Evolutionary conservation across 2,113 vertebrate species (phyloP).

Genomic region (Protobothrops flavoviridis): DNA sequence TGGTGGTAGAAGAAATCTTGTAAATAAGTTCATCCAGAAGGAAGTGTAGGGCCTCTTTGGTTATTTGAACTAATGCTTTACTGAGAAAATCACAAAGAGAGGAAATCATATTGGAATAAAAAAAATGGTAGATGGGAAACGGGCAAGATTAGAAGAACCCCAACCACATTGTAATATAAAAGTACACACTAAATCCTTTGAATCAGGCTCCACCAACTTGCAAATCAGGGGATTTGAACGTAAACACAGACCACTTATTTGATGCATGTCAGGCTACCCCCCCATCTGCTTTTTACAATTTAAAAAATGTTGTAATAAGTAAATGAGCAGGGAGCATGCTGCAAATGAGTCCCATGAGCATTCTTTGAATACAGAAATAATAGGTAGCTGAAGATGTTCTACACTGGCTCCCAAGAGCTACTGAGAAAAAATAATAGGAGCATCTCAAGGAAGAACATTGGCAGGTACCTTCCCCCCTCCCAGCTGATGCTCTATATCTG

Average conservation of each 20-base stretch:
- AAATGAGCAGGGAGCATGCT: background rate
- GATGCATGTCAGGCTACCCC: background rate
- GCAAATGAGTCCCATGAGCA: background rate
- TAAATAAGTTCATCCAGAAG: constrained; percentile 88
- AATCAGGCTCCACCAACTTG: background rate
- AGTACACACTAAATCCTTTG: background rate
- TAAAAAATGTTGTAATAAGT: background rate
- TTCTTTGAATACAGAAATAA: background rate
- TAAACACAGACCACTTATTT: background rate
- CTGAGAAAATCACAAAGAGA: constrained; percentile 63
- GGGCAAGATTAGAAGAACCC: background rate
- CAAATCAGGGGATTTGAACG: background rate
- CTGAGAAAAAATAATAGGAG: background rate
- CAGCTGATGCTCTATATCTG: background rate
- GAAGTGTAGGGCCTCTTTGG: constrained; percentile 68
- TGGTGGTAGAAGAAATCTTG: constrained; percentile 82
- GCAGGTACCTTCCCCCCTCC: background rate
- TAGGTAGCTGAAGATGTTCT: background rate
- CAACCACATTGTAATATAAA: background rate
- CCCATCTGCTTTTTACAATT: background rate
- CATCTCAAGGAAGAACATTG: background rate
- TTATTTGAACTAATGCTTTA: constrained; percentile 71
- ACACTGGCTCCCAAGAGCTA: background rate
- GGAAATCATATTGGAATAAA: background rate
- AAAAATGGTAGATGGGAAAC: background rate